Base-by-base conservation (phyloP, 2,113 vertebrate species). In the Chloebia gouldiae region DNA sequence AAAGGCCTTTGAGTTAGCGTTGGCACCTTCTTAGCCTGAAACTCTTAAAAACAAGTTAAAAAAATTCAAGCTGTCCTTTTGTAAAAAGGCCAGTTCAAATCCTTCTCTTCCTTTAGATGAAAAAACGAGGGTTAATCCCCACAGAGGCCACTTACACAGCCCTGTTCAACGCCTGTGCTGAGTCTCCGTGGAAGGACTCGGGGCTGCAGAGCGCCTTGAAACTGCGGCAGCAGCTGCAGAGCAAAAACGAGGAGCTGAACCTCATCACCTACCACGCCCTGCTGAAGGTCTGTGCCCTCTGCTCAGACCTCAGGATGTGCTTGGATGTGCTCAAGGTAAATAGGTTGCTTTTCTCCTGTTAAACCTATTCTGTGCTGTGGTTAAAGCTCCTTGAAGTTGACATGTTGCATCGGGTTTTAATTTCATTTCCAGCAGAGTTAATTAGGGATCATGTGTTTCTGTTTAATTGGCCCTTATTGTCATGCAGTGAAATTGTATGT, bases 121-220 rank as follows among this genome's bases (percentile, higher is more conserved):
- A 99, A 85, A 99, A 99, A 79, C 97, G 99, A 83, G 98, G 96
- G 51, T 94, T 99, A 27, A 83, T 87, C 10, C 98, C 99, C 6
- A 97, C 97, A 0, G 98, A 98, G 6, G 98, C 99, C 50, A 99
- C 99, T 0, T 99, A 99, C 95, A 99, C 99, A 0, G 99, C 99
- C 2, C 97, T 99, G 81, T 99, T 99, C 97, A 99, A 99, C 0
- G 99, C 99, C 83, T 99, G 99, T 13, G 98, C 99, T 0, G 98
- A 99, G 91, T 98, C 99, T 0, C 99, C 98, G 0, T 98, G 98
- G 94, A 99, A 99, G 49, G 97, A 98, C 40, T 97, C 98, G 0
- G 99, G 98, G 5, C 98, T 99, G 49, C 98, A 99, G 86, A 98
- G 98, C 0, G 99, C 99, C 1, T 85, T 99, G 86, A 98, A 98